Percentiles rank a stretch among this genome's conserved stretches.
Evolutionary conservation across 1,140 invertebrate species (phyloP).

Genomic region (Thaumetopoea pityocampa): DNA sequence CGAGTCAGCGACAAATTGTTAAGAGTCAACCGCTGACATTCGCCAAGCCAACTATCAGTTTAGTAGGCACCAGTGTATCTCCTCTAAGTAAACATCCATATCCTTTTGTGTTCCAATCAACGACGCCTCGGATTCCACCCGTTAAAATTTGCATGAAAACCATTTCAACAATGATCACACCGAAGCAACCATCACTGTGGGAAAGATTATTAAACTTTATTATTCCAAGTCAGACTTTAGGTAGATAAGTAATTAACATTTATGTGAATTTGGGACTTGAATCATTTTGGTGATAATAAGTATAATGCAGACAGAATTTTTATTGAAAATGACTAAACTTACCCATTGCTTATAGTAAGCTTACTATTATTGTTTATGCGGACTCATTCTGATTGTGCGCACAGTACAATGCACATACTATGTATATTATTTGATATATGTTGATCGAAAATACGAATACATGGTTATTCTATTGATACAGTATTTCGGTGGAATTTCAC

Average conservation of each 20-base stretch:
- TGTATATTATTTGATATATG: too few relatives aligned
- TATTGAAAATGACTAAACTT: too few relatives aligned
- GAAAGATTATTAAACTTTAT: conserved; percentile 46
- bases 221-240: conserved; percentile 32
- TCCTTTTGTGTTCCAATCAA: conserved; percentile 40
- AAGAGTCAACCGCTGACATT: conserved; percentile 36
- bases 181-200: conserved; percentile 37
- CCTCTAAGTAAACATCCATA: conserved; percentile 51
- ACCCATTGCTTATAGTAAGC: too few relatives aligned
- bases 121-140: conserved; percentile 31
- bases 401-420: too few relatives aligned
- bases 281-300: too few relatives aligned
- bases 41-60: conserved; percentile 35
- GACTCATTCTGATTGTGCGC: too few relatives aligned
- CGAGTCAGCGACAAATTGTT: conserved; percentile 36
- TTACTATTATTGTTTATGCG: too few relatives aligned
- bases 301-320: too few relatives aligned
- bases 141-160: conserved; percentile 47
- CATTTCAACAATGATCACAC: conserved; percentile 27
- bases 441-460: too few relatives aligned
- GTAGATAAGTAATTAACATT: conserved; percentile 5
- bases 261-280: neutral
- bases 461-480: too few relatives aligned
- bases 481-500: too few relatives aligned
- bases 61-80: conserved; percentile 50